Percentiles rank a stretch among this genome's conserved stretches.
These are phyloP conservation scores for Syngnathoides biaculeatus DNA, from an alignment of 2,113 vertebrate species.

Conservation along the genomic window DNA sequence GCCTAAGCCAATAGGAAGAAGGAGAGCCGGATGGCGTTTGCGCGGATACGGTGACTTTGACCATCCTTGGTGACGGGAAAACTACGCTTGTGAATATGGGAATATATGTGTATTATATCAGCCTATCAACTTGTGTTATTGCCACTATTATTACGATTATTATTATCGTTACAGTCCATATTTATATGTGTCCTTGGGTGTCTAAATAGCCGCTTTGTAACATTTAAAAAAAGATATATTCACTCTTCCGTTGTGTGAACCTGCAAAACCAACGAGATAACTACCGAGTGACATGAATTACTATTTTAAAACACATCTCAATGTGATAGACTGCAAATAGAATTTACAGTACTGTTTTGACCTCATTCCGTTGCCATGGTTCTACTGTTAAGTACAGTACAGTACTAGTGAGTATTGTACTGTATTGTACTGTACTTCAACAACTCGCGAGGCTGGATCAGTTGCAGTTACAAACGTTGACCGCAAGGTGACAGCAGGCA, in stretches of 20 bases:
- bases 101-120: neutral
- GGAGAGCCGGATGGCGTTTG: neutral
- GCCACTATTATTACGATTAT: neutral
- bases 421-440: no score
- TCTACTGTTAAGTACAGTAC: no score
- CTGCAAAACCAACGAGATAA: no score
- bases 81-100: neutral
- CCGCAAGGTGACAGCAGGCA: neutral
- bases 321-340: neutral
- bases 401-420: no score
- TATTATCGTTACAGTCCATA: neutral
- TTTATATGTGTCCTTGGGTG: no score
- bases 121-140: no score
- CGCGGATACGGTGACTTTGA: neutral
- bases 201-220: no score
- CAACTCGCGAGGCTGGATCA: neutral
- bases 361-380: neutral
- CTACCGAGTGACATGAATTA: neutral
- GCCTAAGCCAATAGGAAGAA: slow-evolving; percentile 34
- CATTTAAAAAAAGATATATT: neutral
- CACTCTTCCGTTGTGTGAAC: neutral
- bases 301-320: neutral
- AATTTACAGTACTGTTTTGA: neutral
- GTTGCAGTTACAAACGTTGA: neutral
- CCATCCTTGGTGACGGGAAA: no score